Base-by-base conservation (phyloP, 2,113 vertebrate species). In the Bettongia penicillata region DNA sequence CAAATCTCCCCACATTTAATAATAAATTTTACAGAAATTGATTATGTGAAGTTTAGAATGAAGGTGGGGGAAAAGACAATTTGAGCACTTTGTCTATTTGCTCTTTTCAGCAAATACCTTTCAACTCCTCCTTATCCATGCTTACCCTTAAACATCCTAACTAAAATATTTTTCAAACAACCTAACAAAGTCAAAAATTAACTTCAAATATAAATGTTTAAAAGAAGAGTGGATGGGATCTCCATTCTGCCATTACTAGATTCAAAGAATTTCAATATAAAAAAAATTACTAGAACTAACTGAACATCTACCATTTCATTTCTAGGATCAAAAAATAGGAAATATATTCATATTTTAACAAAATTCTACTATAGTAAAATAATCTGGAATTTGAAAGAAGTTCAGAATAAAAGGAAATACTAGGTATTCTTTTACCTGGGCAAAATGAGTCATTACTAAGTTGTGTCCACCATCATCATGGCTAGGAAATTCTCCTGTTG, bases 341-440 rank as follows among this genome's bases (percentile, higher is more conserved):
- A 68, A 77, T 37, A 90, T 3, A 84, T 5, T 91, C 47, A 89
- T 84, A 84, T 84, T 84, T 84, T 19, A 16, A 50, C 55, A 92
- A 95, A 93, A 91, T 93, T 94, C 31, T 53, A 57, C 14, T 26
- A 51, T 7, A 84, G 68, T 43, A 90, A 22, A 43, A 77, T 77
- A 43, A 77, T 22, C 4, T 77, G 16, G n/a, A 84, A 7, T 84
- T 84, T 84, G 16, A 22, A 84, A 84, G n/a, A 19, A 84, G 2
- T 84, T 84, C 37, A 84, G n/a, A n/a, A 77, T 77, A 19, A 43
- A 43, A 84, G 68, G 37, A 43, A 23, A 84, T 19, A 6, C 4
- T 19, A 84, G 7, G 68, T 10, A n/a, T 47, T 89, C 57, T 93
- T 94, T 98, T 98, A 99, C 99, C 98, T 98, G 95, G 90, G 91